Base-by-base conservation (phyloP, 2,797 vertebrate species). In the Typhlichthys eigenmanni region DNA sequence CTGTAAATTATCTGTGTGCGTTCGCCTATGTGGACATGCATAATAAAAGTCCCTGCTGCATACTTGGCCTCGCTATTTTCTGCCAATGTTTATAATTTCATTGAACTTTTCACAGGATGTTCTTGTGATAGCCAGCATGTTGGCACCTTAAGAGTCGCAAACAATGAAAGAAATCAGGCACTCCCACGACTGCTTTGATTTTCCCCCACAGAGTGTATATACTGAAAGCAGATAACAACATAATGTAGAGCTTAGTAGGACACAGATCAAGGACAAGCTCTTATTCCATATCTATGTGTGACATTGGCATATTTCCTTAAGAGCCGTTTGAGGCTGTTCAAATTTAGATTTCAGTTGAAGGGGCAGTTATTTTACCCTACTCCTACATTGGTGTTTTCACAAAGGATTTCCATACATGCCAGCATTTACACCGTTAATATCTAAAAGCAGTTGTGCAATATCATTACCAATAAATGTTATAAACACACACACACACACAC, bases 1-100 rank as follows among this genome's bases (percentile, higher is more conserved):
- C 24, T 24, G 24, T 38, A 58, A 60, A 68, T 61, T 51, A 17
- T 57, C 29, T 54, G 54, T 0, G 3, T 53, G 7, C 52, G 19
- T 24, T 24, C 19, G n/a, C 52, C 13, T 17, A n/a, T n/a, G 45
- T n/a, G 45, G 46, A 34, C 38, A 17, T 13, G 54, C 34, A 14
- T 57, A 16, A 29, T 64, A 53, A 64, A 75, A 74, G 64, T 19
- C 47, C 60, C 47, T 32, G 79, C 57, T 9, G 13, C 65, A 59
- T 72, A 60, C 57, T 78, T 72, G 69, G 68, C 64, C 58, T 60
- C 68, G 61, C 68, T 81, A 60, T 71, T 38, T 34, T 60, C 76
- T 78, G 59, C 57, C 49, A 68, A 64, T 78, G 76, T 73, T 64
- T 64, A 74, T 81, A 19, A 72, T 71, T 84, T 71, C 47, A 84